phyloP scores from a whole-genome alignment of 1,140 invertebrate species.

The Cydia fagiglandana region DNA sequence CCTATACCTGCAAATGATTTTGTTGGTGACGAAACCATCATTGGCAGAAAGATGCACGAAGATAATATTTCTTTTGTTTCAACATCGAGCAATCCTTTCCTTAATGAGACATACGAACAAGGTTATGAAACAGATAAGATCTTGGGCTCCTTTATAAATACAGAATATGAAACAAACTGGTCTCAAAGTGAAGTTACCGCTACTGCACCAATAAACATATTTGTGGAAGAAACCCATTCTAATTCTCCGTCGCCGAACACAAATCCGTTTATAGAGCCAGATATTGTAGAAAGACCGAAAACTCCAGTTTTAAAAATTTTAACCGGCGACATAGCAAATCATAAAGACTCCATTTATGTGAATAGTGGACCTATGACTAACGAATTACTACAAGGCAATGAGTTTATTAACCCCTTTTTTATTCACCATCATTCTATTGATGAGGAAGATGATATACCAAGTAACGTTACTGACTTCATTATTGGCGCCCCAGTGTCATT shows the following conservation, averaged over 20 bases:
- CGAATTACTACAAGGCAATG: constrained; percentile 50
- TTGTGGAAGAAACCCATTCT: constrained; percentile 40
- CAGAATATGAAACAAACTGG: constrained; percentile 68
- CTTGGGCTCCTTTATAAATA: constrained; percentile 55
- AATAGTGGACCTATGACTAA: constrained; percentile 44
- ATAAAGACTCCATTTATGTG: constrained; percentile 47
- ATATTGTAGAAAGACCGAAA: constrained; percentile 56
- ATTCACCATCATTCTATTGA: constrained; percentile 46
- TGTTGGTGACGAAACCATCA: neutral
- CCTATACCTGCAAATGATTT: neutral
- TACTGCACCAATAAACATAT: constrained; percentile 49
- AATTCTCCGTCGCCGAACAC: constrained; percentile 38
- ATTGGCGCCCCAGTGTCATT: constrained; percentile 77
- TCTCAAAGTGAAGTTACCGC: constrained; percentile 63
- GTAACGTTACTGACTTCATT: constrained; percentile 65
- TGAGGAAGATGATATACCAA: constrained; percentile 45
- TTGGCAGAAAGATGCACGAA: constrained; percentile 34
- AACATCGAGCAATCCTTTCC: constrained; percentile 63
- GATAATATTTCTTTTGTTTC: constrained; percentile 50
- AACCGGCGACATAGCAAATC: constrained; percentile 47
- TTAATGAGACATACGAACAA: constrained; percentile 52
- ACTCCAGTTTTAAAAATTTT: constrained; percentile 69
- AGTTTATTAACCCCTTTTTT: constrained; percentile 66
- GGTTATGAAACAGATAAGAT: constrained; percentile 54
- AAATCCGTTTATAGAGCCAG: constrained; percentile 57